Evolutionary conservation across 2,113 vertebrate genomes (phyloP).

Genomic region (Hylia prasina): DNA sequence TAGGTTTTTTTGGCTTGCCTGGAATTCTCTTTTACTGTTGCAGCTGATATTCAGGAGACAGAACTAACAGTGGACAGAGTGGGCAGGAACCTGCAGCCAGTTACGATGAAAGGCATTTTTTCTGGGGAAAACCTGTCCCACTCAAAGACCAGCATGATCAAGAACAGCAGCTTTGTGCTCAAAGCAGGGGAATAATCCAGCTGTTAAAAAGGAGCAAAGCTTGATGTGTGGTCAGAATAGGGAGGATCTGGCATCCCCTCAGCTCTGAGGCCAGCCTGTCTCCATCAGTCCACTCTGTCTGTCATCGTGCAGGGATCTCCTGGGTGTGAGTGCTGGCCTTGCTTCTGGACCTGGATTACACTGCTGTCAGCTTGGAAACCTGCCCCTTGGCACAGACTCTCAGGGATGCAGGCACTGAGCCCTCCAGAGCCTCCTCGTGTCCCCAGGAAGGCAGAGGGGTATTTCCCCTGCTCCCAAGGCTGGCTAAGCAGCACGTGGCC

Average conservation of each 20-base stretch:
- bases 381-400: neutral
- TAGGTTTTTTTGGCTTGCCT: neutral
- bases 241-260: neutral
- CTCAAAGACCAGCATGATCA: neutral
- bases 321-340: neutral
- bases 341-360: neutral
- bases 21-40: neutral
- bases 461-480: neutral
- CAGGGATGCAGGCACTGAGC: neutral
- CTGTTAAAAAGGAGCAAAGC: neutral
- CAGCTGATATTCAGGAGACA: neutral
- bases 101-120: neutral
- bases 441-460: neutral
- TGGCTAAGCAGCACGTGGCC: neutral
- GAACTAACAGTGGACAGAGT: neutral
- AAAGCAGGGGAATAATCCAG: neutral
- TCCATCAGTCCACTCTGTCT: neutral
- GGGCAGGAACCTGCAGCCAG: neutral
- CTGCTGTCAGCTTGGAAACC: neutral
- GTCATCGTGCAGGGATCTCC: neutral
- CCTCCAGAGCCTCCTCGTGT: accelerated
- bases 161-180: neutral
- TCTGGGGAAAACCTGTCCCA: neutral
- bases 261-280: neutral
- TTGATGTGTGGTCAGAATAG: neutral